Conservation (phyloP, 2,113 vertebrate species). For the Daphoenositta chrysoptera region DNA sequence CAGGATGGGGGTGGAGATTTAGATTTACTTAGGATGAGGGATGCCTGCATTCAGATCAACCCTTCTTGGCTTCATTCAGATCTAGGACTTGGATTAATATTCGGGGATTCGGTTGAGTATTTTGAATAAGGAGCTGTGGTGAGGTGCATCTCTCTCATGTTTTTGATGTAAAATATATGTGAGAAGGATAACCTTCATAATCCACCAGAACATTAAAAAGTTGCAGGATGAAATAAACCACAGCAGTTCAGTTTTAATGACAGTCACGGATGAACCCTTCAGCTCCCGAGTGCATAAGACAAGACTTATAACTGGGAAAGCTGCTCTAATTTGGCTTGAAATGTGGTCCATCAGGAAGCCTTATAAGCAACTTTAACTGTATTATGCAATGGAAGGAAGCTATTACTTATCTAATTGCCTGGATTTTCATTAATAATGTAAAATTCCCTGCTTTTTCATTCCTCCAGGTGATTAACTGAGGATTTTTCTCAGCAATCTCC, state of each 20-base stretch:
- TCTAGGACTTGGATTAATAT: background rate
- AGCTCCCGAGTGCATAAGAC: background rate
- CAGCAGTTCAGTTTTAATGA: background rate
- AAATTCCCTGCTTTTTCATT: conserved; percentile 15
- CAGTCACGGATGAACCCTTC: background rate
- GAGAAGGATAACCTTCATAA: background rate
- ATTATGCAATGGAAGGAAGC: background rate
- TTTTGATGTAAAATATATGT: conserved; percentile 54
- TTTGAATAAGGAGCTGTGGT: background rate
- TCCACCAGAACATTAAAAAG: background rate
- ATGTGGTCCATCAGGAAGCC: background rate
- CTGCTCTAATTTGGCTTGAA: conserved; percentile 30
- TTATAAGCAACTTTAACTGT: conserved; percentile 12
- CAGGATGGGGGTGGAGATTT: background rate
- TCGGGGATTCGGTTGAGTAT: background rate
- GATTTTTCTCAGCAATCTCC: background rate
- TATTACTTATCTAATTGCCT: conserved; percentile 31
- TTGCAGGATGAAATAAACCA: background rate
- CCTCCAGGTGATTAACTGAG: conserved; percentile 44
- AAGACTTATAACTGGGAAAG: background rate
- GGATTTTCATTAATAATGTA: conserved; percentile 54
- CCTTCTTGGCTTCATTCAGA: background rate
- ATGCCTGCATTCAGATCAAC: background rate
- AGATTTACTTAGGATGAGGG: background rate
- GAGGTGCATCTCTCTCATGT: background rate